Evolutionary conservation across 2,888 invertebrate species (phyloP), one percentile per base, ranked within the genome.

Genomic region (Drosophila dives): DNA sequence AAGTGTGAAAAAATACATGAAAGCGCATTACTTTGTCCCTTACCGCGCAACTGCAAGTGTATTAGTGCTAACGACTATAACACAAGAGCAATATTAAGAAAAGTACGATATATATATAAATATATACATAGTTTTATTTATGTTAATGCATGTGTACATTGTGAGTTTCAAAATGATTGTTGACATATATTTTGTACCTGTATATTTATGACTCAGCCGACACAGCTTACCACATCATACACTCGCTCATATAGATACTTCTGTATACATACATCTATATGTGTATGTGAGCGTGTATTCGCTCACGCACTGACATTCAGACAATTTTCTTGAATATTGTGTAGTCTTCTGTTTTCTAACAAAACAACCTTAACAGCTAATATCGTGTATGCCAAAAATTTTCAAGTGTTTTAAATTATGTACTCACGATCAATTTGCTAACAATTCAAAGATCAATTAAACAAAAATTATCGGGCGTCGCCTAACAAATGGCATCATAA

Each of bases 1-100:
- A 75, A 69, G 76, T 77, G 74, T 62, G 15, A 45, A 51, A 53
- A 50, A 56, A 69, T 62, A 48, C 17, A 78, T 48, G 53, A 71
- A 60, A 63, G 49, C n/a, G 54, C 42, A 64, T 36, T 59, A 45
- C 26, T 34, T 60, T 12, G 42, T 42, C 8, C 29, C 12, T 53
- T 49, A 77, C 32, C 62, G 76, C 80, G 76, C 68, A 72, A 58
- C 65, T 79, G 75, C 78, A 76, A 68, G 26, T 76, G 80, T 76
- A 69, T 78, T 66, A 61, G 65, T 69, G 48, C 20, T 29, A 59
- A 29, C 54, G 11, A 50, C 45, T 34, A 55, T 33, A 20, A 61
- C 40, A 72, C 50, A 58, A 32, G 29, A 51, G 48, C 48, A 54
- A 59, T 26, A 53, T 48, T 38, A 51, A 59, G 38, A 56, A 53